Percentiles rank a stretch among this genome's conserved stretches.
Conservation (phyloP, 2,797 vertebrate genomes). For the Rachycentron canadum region DNA sequence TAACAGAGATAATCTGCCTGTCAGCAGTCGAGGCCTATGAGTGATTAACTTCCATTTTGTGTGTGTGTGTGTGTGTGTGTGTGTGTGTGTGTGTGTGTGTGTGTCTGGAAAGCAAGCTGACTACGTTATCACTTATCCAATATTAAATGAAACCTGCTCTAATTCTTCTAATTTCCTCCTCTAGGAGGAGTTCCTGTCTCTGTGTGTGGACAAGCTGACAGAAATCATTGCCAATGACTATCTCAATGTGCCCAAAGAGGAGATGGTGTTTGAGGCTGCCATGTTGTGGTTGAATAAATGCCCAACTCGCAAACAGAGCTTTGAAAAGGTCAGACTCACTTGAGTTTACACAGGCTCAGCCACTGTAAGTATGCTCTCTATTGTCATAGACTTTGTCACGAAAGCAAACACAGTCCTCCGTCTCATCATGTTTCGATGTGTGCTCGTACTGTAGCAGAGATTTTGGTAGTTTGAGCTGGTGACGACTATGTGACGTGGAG, state of each 20-base stretch:
- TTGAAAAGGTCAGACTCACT: conserved; percentile 83
- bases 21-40: not conserved
- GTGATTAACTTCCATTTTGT: conserved; percentile 2
- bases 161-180: not conserved
- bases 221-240: conserved; percentile 87
- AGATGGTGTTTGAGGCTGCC: conserved; percentile 86
- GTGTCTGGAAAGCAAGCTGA: not conserved
- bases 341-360: not conserved
- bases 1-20: conserved; percentile 46
- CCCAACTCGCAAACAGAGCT: conserved; percentile 81
- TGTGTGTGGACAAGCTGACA: conserved; percentile 87
- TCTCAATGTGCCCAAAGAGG: conserved; percentile 85
- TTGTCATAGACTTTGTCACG: not conserved
- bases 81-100: not conserved
- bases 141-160: fast-evolving
- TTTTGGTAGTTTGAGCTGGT: not conserved
- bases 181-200: conserved; percentile 88
- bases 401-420: not conserved
- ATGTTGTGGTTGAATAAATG: conserved; percentile 87
- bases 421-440: not conserved
- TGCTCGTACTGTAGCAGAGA: not conserved
- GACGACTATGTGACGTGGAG: not conserved
- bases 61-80: not conserved
- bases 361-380: not conserved
- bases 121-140: not conserved